phyloP scores from a whole-genome alignment of 1,140 invertebrate species.

The Frieseomelitta varia region DNA sequence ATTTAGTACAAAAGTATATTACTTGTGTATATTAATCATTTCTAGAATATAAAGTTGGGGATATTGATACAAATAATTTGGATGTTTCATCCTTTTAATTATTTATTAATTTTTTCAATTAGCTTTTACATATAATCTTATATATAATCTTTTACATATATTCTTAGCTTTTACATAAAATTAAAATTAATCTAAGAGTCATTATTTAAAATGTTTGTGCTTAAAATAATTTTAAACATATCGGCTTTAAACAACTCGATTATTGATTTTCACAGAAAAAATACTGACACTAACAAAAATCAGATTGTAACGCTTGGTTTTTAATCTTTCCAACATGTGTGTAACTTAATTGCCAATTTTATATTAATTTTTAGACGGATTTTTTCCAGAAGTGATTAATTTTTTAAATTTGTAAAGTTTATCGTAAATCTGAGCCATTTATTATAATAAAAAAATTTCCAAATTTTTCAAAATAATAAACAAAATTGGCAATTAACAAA shows the following conservation, averaged over 20 bases:
- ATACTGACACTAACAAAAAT: slow-evolving; percentile 36
- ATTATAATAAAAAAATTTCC: not conserved
- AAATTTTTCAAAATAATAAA: not conserved
- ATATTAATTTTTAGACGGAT: not conserved
- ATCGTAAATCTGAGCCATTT: not conserved
- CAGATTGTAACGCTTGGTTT: slow-evolving; percentile 44
- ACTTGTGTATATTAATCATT: not conserved
- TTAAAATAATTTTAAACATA: not conserved
- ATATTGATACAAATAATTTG: not conserved
- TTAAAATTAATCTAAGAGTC: too few species aligned
- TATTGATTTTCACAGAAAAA: slow-evolving; percentile 41
- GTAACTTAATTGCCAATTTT: slow-evolving; percentile 25
- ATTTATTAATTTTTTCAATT: not conserved
- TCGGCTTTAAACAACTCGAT: slow-evolving; percentile 31
- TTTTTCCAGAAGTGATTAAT: not conserved
- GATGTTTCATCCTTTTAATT: not conserved
- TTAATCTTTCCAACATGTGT: slow-evolving; percentile 27
- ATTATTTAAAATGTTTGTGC: not conserved
- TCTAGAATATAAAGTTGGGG: not conserved
- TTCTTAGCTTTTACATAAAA: not conserved
- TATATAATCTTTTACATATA: too few species aligned
- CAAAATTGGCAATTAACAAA: not conserved
- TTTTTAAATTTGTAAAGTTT: not conserved
- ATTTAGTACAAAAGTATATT: too few species aligned
- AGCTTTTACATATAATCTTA: too few species aligned